phyloP scores from a whole-genome alignment of 2,888 invertebrate genomes.

The Drosophila subsilvestris region DNA sequence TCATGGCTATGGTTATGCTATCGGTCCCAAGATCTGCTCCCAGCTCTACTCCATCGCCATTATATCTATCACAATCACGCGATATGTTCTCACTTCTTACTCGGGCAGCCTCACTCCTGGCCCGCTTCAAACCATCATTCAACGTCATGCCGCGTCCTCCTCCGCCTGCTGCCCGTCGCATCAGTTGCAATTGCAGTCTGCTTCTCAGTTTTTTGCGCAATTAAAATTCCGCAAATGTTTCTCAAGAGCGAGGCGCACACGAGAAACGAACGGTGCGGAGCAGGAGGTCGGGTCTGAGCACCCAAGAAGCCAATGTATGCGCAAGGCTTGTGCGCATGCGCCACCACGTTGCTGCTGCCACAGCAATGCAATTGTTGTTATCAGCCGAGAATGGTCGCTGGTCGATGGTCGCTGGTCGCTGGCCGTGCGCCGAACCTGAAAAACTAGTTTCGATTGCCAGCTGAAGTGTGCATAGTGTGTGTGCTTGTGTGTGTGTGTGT shows the following conservation, averaged over 20 bases:
- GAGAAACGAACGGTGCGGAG: background rate
- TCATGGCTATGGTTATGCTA: slow-evolving; percentile 50
- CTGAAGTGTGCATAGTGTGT: slow-evolving; percentile 21
- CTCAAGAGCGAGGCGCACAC: slow-evolving; percentile 8
- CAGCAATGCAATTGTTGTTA: slow-evolving; percentile 76
- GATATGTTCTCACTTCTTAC: slow-evolving; percentile 63
- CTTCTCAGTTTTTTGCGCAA: slow-evolving; percentile 60
- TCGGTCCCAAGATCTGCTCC: slow-evolving; percentile 40
- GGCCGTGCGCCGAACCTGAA: slow-evolving; percentile 76
- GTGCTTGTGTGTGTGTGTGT: background rate
- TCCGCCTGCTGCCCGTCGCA: slow-evolving; percentile 19
- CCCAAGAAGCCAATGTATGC: slow-evolving; percentile 50
- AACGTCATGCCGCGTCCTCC: slow-evolving; percentile 28
- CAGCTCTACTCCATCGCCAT: slow-evolving; percentile 51
- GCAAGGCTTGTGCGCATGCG: slow-evolving; percentile 64
- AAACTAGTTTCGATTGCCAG: slow-evolving; percentile 71
- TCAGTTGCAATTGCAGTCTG: slow-evolving; percentile 42
- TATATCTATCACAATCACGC: slow-evolving; percentile 74
- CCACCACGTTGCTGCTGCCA: slow-evolving; percentile 48
- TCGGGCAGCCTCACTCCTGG: slow-evolving; percentile 2
- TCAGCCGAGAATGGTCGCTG: slow-evolving; percentile 46
- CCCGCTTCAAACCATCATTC: slow-evolving; percentile 28
- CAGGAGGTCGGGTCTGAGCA: slow-evolving; percentile 20
- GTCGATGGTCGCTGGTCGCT: slow-evolving; percentile 32
- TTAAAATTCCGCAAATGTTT: slow-evolving; percentile 75